Percentiles rank a stretch among this genome's conserved stretches.
phyloP scores from a whole-genome alignment of 1,140 invertebrate species.

The Cotesia glomerata region DNA sequence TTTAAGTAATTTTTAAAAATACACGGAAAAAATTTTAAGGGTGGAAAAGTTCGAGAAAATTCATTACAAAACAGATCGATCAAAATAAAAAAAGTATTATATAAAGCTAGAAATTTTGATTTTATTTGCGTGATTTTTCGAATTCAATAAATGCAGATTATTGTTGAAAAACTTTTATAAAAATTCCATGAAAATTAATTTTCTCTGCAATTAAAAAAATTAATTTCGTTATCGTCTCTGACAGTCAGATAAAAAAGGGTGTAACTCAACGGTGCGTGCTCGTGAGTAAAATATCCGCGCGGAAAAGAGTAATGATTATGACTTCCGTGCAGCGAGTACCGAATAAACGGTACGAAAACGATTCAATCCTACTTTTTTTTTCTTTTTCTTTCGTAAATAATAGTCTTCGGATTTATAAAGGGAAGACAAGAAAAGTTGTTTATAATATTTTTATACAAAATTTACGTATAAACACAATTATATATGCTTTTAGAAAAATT shows the following conservation, averaged over 20 bases:
- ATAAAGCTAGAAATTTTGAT: no score
- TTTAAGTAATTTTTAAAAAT: no score
- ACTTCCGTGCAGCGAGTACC: slow-evolving; percentile 34
- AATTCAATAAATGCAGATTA: no score
- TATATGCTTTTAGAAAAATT: not conserved
- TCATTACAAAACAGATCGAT: no score
- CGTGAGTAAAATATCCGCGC: slow-evolving; percentile 15
- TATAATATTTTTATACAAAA: not conserved
- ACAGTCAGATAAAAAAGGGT: not conserved
- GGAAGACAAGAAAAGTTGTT: not conserved
- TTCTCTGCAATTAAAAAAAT: not conserved
- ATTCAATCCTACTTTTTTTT: slow-evolving; percentile 30
- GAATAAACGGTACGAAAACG: slow-evolving; percentile 40
- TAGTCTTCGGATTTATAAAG: not conserved
- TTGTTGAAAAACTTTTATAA: no score
- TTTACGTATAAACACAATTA: not conserved
- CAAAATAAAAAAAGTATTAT: no score
- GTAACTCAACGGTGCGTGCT: not conserved
- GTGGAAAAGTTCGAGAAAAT: no score
- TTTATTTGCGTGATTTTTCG: no score
- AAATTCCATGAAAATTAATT: no score
- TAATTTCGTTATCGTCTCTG: not conserved
- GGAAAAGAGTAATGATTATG: slow-evolving; percentile 40
- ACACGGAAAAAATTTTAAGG: no score
- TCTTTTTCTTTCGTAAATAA: not conserved